Base-by-base conservation (phyloP, 2,888 invertebrate genomes). In the Herminia tarsipennalis region DNA sequence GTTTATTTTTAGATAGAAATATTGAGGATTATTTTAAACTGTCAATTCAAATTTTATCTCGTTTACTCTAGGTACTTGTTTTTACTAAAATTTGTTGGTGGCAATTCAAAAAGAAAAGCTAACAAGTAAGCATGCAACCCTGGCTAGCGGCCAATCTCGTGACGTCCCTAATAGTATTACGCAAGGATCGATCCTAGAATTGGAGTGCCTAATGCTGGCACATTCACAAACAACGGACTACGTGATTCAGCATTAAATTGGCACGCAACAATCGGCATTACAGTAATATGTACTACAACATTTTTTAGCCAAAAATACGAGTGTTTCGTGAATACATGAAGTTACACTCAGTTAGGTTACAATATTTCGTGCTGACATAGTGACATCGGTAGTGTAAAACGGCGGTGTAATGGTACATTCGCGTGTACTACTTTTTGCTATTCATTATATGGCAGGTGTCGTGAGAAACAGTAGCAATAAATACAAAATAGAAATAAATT, bases 101-200 rank as follows among this genome's bases (percentile, higher is more conserved):
- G 30, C 34, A 33, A 41, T 48, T 47, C 52, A 71, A 59, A 50
- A 56, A 60, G 63, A 56, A 45, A 61, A 29, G 37, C 49, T 56
- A 54, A 37, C 61, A 63, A 48, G 54, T 56, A 66, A 53, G 50
- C 60, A 51, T 57, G 78, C 76, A 53, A 46, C 57, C 46, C 60
- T 81, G 79, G 80, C 76, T 41, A 41, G 35, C 39, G 47, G 77
- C 78, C 81, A 81, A 69, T 33, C 54, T 56, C 41, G 61, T 68
- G 70, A 72, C 69, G 72, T 60, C 52, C 33, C 55, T 43, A 42
- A n/a, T n/a, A n/a, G n/a, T 50, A 54, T 66, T 72, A 67, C 62
- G 64, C 56, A 66, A 68, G 55, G 42, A 76, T 72, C 76, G 72
- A 76, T 74, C 56, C 58, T 41, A 41, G 41, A 22, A 62, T 37